These are phyloP conservation scores for Drosophila mojavensis DNA, from an alignment of 1,140 invertebrate species.

Conservation along the genomic window DNA sequence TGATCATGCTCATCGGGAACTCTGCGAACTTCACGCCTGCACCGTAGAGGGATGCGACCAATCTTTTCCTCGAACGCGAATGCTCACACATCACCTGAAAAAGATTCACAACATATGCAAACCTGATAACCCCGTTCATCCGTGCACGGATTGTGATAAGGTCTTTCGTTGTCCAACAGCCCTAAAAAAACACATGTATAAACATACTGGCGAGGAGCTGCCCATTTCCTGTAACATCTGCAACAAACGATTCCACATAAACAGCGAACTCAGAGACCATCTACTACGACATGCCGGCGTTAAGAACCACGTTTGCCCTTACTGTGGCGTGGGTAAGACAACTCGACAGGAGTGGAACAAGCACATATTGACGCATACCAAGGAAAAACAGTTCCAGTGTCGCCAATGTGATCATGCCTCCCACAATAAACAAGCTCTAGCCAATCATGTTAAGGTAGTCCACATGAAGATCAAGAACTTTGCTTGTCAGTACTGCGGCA, in stretches of 20 bases:
- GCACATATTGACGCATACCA: slow-evolving; percentile 76
- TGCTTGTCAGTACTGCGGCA: slow-evolving; percentile 78
- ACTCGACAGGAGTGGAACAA: slow-evolving; percentile 78
- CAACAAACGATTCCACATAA: slow-evolving; percentile 79
- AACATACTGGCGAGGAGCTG: slow-evolving; percentile 85
- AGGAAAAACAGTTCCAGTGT: slow-evolving; percentile 78
- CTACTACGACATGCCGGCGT: slow-evolving; percentile 76
- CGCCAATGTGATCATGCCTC: slow-evolving; percentile 75
- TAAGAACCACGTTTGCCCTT: slow-evolving; percentile 78
- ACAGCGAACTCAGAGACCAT: slow-evolving; percentile 75
- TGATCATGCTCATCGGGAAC: slow-evolving; percentile 70
- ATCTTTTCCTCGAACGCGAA: slow-evolving; percentile 56
- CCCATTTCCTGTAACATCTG: slow-evolving; percentile 86
- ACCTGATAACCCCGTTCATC: slow-evolving; percentile 46
- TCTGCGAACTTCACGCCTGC: slow-evolving; percentile 61
- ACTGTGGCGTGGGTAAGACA: slow-evolving; percentile 79
- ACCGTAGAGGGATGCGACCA: slow-evolving; percentile 70
- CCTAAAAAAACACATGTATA: slow-evolving; percentile 85
- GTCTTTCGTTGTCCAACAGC: slow-evolving; percentile 77
- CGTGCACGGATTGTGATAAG: slow-evolving; percentile 74
- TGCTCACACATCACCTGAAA: slow-evolving; percentile 73
- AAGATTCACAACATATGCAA: slow-evolving; percentile 66
- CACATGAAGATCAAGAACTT: slow-evolving; percentile 82
- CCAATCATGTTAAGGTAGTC: slow-evolving; percentile 76
- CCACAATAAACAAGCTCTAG: slow-evolving; percentile 71